Percentiles rank a stretch among this genome's conserved stretches.
These are phyloP conservation scores for Andrena minutula DNA, from an alignment of 2,888 invertebrate species.

Conservation along the genomic window DNA sequence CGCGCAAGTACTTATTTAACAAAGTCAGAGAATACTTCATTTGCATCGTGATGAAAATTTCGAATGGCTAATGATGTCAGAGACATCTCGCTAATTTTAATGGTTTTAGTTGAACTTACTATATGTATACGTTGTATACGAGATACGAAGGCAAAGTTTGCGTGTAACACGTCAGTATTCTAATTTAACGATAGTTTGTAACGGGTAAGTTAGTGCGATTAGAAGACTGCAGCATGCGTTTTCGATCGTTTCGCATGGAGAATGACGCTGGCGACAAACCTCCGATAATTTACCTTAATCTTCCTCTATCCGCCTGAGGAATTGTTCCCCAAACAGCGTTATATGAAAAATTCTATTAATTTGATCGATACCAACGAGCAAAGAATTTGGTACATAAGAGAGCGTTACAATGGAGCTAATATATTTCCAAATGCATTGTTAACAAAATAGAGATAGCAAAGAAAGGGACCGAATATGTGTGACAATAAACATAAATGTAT, in stretches of 20 bases:
- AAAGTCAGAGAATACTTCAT: conserved; percentile 6
- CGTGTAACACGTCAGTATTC: conserved; percentile 64
- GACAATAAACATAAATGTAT: conserved; percentile 20
- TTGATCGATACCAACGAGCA: background rate
- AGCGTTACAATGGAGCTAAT: background rate
- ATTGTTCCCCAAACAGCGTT: conserved; percentile 5
- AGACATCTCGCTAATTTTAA: conserved; percentile 4
- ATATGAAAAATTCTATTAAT: background rate
- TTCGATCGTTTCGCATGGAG: conserved; percentile 21
- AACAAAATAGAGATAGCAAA: no score
- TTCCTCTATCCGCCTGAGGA: background rate
- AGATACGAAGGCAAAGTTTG: conserved; percentile 27
- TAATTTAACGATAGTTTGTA: conserved; percentile 52
- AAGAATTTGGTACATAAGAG: background rate
- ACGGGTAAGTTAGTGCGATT: conserved; percentile 48
- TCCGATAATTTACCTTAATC: conserved; percentile 32
- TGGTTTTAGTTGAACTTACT: conserved; percentile 1
- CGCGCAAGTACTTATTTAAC: background rate
- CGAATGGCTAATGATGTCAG: background rate
- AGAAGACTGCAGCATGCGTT: conserved; percentile 17
- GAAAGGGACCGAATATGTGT: background rate
- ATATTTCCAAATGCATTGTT: background rate
- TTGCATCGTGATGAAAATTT: conserved; percentile 8
- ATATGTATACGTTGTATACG: background rate
- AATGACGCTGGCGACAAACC: conserved; percentile 50